Evolutionary conservation across 2,797 vertebrate species (phyloP).

Genomic region (Clamator glandarius): DNA sequence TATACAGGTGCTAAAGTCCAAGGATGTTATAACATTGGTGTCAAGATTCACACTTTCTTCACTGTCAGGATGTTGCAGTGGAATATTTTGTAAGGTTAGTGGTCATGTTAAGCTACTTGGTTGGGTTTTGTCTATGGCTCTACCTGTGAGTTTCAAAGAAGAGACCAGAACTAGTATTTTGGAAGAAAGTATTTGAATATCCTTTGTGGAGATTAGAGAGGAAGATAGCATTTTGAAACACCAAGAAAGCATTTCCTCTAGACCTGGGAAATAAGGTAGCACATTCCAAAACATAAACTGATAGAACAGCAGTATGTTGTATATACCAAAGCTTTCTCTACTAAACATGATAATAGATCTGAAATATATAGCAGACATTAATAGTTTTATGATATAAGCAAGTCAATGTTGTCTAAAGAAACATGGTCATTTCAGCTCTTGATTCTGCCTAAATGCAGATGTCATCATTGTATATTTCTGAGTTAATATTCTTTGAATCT

Average conservation of each 20-base stretch:
- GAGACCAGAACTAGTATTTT: neutral
- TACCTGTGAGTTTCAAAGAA: neutral
- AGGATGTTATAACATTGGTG: neutral
- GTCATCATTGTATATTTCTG: neutral
- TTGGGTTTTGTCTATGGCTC: neutral
- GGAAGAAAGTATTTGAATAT: neutral
- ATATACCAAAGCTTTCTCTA: neutral
- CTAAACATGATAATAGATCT: neutral
- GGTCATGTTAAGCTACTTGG: neutral
- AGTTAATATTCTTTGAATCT: neutral
- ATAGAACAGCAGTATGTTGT: neutral
- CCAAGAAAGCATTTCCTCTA: neutral
- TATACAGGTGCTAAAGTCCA: neutral
- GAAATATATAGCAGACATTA: neutral
- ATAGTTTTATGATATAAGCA: neutral
- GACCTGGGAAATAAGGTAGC: neutral
- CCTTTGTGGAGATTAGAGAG: neutral
- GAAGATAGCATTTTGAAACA: neutral
- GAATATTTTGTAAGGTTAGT: neutral
- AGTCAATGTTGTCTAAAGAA: neutral
- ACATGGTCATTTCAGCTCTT: neutral
- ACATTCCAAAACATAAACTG: neutral
- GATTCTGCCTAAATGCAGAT: neutral
- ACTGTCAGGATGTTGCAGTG: neutral
- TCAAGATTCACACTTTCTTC: neutral